These are phyloP conservation scores for Theonella swinhoei DNA, from an alignment of 37 sponge, comb jelly and placozoan species.

Conservation along the genomic window DNA sequence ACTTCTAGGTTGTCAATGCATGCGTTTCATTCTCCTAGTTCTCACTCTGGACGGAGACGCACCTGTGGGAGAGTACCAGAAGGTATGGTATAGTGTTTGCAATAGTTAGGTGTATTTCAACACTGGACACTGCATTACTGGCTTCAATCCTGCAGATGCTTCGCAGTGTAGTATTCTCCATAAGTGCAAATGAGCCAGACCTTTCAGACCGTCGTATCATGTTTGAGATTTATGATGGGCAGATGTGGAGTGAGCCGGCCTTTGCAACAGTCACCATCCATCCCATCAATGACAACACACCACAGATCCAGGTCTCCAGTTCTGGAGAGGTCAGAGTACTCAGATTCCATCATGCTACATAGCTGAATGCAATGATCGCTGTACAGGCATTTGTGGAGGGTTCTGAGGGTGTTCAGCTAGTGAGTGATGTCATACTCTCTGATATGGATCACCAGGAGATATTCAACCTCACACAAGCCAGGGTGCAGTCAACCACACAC, in stretches of 20 bases:
- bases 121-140: not conserved
- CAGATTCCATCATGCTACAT: not conserved
- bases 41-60: slow-evolving; percentile 40
- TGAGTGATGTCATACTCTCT: slow-evolving; percentile 16
- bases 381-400: slow-evolving; percentile 41
- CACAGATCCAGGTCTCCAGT: slow-evolving; percentile 12
- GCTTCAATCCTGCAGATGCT: slow-evolving; percentile 41
- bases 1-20: not conserved
- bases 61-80: slow-evolving; percentile 31
- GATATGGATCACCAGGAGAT: slow-evolving; percentile 44
- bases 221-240: slow-evolving; percentile 60
- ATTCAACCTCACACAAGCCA: slow-evolving; percentile 33
- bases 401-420: slow-evolving; percentile 4
- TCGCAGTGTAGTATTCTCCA: slow-evolving; percentile 27
- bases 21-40: slow-evolving; percentile 11
- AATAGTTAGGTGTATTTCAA: not conserved
- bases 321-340: slow-evolving; percentile 14
- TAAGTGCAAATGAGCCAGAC: slow-evolving; percentile 45
- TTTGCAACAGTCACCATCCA: slow-evolving; percentile 37
- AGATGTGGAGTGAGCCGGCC: slow-evolving; percentile 41
- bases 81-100: not conserved
- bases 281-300: slow-evolving; percentile 53
- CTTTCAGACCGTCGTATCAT: slow-evolving; percentile 16
- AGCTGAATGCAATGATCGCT: not conserved
- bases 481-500: no score